Conservation (phyloP, 2,888 invertebrate species). For the Carpatolechia fugitivella region DNA sequence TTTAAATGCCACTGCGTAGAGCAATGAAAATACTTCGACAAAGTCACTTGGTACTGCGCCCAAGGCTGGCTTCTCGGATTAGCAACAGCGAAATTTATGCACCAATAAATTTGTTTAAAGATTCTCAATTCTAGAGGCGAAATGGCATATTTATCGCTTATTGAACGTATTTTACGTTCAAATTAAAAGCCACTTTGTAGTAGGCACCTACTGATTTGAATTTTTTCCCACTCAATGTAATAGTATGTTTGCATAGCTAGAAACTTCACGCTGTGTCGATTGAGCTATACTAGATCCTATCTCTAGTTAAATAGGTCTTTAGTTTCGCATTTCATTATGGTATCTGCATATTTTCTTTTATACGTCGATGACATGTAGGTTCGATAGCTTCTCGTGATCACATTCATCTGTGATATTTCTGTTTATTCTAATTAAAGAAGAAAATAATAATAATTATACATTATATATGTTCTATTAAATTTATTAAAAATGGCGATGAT, state of each 20-base stretch:
- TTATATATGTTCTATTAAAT: too few relatives aligned
- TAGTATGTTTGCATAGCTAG: constrained; percentile 9
- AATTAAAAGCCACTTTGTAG: constrained; percentile 20
- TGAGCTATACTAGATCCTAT: constrained; percentile 14
- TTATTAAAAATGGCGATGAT: too few relatives aligned
- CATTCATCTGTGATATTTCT: too few relatives aligned
- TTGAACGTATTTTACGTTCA: constrained; percentile 21
- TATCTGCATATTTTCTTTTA: not conserved
- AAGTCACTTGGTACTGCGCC: constrained; percentile 18
- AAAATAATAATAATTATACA: too few relatives aligned
- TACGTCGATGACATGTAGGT: not conserved
- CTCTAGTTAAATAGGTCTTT: constrained; percentile 8
- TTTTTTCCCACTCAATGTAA: constrained; percentile 10
- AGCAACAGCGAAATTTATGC: constrained; percentile 26
- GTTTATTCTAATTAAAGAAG: too few relatives aligned
- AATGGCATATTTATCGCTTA: constrained; percentile 24
- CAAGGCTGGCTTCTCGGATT: constrained; percentile 20
- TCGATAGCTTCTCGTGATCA: not conserved
- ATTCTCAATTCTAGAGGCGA: constrained; percentile 20
- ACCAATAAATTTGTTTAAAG: constrained; percentile 27
- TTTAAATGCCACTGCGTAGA: not conserved
- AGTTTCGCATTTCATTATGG: constrained; percentile 2
- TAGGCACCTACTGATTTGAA: constrained; percentile 10
- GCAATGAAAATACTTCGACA: constrained; percentile 11
- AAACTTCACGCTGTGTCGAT: constrained; percentile 10